A percentile compares a stretch with the other conserved stretches of the same genome.
phyloP scores from a whole-genome alignment of 2,888 invertebrate species.

The Parthenolecanium corni region DNA sequence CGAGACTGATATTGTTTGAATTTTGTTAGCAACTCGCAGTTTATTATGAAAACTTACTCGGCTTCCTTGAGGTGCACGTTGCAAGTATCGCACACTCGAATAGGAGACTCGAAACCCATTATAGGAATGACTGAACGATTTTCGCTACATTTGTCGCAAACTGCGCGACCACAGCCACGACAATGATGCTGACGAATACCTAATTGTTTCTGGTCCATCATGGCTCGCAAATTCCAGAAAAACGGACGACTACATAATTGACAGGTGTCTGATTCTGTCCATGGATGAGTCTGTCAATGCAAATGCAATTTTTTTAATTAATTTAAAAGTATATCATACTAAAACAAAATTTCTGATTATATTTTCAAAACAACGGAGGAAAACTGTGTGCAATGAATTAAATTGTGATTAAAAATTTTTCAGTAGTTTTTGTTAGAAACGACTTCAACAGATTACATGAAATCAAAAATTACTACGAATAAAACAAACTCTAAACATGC shows the following conservation, averaged over 20 bases:
- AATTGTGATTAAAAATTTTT: no score
- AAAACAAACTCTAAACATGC: no score
- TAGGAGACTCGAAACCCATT: conserved; percentile 97
- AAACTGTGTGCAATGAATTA: conserved; percentile 1
- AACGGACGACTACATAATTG: conserved; percentile 90
- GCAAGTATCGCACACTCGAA: conserved; percentile 89
- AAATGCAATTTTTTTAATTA: background rate
- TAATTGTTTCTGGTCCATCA: conserved; percentile 94
- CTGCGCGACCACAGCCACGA: conserved; percentile 87
- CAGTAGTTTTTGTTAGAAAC: no score
- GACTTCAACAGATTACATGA: no score
- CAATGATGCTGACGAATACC: conserved; percentile 86
- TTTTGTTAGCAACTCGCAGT: no score
- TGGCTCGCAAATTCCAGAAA: conserved; percentile 96
- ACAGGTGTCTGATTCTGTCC: conserved; percentile 90
- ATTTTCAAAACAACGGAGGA: no score
- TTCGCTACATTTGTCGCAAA: conserved; percentile 84
- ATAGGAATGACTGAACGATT: conserved; percentile 80
- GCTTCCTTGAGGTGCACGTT: conserved; percentile 67
- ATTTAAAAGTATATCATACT: background rate
- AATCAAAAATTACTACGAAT: no score
- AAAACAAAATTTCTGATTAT: no score
- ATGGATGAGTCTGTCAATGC: conserved; percentile 63
- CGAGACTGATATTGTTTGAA: no score
- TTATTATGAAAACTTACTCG: conserved; percentile 75